Base-by-base conservation (phyloP, 2,113 vertebrate species). In the Catharus minimus region DNA sequence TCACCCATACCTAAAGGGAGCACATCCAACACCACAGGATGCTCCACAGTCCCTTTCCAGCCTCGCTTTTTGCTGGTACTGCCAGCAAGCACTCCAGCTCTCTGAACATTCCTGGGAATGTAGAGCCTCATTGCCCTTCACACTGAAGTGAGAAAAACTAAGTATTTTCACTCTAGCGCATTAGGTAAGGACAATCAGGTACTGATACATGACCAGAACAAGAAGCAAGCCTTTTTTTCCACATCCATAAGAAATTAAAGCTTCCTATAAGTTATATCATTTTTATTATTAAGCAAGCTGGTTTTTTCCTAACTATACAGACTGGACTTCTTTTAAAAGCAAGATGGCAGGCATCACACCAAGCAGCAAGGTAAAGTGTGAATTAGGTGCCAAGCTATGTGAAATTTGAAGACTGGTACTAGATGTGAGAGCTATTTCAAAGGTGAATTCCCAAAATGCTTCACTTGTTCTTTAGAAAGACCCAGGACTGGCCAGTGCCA, bases 241-340 rank as follows among this genome's bases (percentile, higher is more conserved):
- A 30, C 15, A n/a, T 10, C 36, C 18, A 2, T 19, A 78, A 32
- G 14, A 75, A 87, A 82, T 18, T 27, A 49, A 26, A 13, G 30
- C 10, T 73, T 75, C 21, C 24, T 46, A 4, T 55, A 73, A 61
- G 21, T 41, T 32, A 28, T 0, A 26, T 6, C 1, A 0, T 18
- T 82, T 74, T 85, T 38, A 57, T 13, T 55, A 56, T 23, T 61
- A 68, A 74, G 11, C 30, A 82, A 89, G 52, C 2, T 20, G 24
- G 4, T 32, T 62, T 77, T 39, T 83, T 23, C 20, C 52, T 56
- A 15, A 66, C 22, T 41, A 41, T 53, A 49, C 7, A 44, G 38
- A n/a, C 15, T 52, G 43, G 27, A 55, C 24, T 76, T 88, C 61
- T 7, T 36, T 36, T 36, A 85, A 91, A 82, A 47, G 24, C 58